Evolutionary conservation across 2,888 invertebrate species (phyloP).

Genomic region (Marasmarcha lunaedactyla): DNA sequence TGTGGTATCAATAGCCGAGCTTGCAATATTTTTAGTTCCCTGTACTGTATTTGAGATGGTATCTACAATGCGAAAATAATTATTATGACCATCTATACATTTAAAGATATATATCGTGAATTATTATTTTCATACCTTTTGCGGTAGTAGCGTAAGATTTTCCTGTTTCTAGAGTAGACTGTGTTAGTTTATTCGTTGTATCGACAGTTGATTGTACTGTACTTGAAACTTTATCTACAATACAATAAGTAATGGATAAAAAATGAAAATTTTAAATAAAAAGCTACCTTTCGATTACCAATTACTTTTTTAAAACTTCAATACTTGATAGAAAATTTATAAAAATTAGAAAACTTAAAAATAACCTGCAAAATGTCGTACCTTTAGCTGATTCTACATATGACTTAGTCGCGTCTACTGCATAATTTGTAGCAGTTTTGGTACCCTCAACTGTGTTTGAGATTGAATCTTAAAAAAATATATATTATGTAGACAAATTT

Average conservation of each 20-base stretch:
- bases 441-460: no score
- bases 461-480: no score
- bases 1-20: conserved; percentile 32
- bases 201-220: conserved; percentile 20
- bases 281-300: no score
- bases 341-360: no score
- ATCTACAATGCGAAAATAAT: not conserved
- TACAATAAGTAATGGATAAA: conserved; percentile 4
- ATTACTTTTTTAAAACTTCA: no score
- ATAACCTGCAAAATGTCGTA: no score
- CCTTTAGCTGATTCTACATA: no score
- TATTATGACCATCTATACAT: not conserved
- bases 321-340: no score
- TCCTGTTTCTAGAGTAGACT: conserved; percentile 22
- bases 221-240: conserved; percentile 18
- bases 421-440: no score
- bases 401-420: no score
- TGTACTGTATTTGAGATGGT: conserved; percentile 29
- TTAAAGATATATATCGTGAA: not conserved
- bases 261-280: no score
- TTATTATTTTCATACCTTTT: conserved; percentile 15
- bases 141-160: conserved; percentile 17
- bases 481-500: no score
- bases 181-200: conserved; percentile 20
- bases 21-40: conserved; percentile 33